Evolutionary conservation across 2,113 vertebrate species (phyloP).

Genomic region (Cygnus atratus): DNA sequence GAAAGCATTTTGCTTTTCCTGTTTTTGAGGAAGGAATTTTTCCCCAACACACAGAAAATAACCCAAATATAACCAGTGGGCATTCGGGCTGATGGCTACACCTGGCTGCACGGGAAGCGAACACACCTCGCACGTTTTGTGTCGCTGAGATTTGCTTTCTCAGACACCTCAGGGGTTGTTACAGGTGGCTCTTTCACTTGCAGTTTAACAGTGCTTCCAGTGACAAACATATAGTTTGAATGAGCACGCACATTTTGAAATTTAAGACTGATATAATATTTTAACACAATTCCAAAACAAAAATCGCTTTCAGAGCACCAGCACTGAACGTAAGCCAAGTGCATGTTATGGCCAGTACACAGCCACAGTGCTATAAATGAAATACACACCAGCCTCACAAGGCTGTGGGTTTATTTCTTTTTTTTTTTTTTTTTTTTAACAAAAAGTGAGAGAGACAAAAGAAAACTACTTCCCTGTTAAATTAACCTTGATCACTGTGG

Average conservation of each 20-base stretch:
- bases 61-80: background rate
- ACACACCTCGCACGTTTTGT: background rate
- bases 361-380: background rate
- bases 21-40: background rate
- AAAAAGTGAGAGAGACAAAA: background rate
- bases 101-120: background rate
- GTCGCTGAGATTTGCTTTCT: background rate
- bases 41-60: background rate
- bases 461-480: background rate
- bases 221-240: background rate
- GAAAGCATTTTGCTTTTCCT: background rate
- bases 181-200: background rate
- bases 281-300: background rate
- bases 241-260: background rate
- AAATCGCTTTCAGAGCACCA: constrained; percentile 9
- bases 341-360: background rate
- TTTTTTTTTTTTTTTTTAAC: background rate
- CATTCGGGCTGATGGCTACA: rapidly evolving
- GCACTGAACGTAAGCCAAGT: background rate
- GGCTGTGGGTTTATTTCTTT: background rate
- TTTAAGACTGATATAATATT: background rate
- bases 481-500: background rate
- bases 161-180: background rate
- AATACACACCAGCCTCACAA: background rate
- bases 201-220: background rate